Conservation (phyloP, 2,113 vertebrate genomes). For the Thermophis baileyi region DNA sequence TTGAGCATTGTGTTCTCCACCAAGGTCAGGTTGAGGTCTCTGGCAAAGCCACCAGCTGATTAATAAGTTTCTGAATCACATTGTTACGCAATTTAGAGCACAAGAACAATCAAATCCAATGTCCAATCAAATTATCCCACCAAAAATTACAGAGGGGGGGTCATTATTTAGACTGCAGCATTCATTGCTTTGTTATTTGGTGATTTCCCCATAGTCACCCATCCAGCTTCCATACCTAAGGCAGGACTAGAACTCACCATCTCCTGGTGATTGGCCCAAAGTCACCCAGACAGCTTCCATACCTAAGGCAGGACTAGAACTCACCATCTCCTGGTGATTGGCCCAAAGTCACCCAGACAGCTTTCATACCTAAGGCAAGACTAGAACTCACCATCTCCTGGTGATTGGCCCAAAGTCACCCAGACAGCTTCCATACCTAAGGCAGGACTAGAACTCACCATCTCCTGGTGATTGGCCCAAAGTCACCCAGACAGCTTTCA, state of each 20-base stretch:
- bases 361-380: no score
- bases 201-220: neutral
- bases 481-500: no score
- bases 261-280: no score
- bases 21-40: neutral
- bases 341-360: no score
- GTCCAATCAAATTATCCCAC: neutral
- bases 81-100: neutral
- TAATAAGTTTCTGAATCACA: neutral
- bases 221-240: neutral
- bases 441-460: neutral
- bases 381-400: no score
- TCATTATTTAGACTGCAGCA: neutral
- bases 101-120: neutral
- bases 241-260: no score
- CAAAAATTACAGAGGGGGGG: neutral
- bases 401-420: no score
- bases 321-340: no score
- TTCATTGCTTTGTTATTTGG: neutral
- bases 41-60: neutral
- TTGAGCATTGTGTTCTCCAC: neutral
- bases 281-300: no score
- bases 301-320: no score
- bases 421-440: no score
- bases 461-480: no score